Conservation (phyloP, 2,888 invertebrate genomes). For the Eupithecia subumbrata region DNA sequence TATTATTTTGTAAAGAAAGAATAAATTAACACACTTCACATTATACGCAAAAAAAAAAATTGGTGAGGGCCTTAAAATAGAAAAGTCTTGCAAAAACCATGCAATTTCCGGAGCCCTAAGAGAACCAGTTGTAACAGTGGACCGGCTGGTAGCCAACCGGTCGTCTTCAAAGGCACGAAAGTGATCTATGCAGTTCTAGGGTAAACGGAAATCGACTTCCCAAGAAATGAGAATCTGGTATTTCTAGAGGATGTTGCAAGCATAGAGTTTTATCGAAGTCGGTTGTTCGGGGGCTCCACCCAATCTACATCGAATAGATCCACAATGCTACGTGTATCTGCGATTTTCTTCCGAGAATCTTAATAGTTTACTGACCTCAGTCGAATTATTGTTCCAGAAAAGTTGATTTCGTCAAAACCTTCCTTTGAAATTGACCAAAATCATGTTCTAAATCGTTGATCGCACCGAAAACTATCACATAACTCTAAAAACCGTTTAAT, state of each 20-base stretch:
- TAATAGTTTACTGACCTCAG: not conserved
- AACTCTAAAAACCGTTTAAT: not conserved
- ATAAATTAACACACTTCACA: not conserved
- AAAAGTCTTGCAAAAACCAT: constrained; percentile 22
- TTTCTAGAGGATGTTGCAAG: constrained; percentile 11
- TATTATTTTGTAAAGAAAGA: not conserved
- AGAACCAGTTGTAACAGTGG: constrained; percentile 23
- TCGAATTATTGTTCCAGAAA: not conserved
- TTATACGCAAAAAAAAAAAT: not conserved
- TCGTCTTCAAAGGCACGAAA: constrained; percentile 38
- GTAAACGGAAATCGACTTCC: constrained; percentile 67
- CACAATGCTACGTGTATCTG: not conserved
- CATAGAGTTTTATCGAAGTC: not conserved
- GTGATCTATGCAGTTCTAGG: constrained; percentile 55
- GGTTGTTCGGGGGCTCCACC: not conserved
- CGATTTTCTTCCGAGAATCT: not conserved
- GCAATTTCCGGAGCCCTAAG: constrained; percentile 25
- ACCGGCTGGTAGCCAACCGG: constrained; percentile 29
- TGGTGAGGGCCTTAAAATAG: not conserved
- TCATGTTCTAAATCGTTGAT: not conserved
- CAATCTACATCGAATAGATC: not conserved
- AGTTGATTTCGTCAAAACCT: not conserved
- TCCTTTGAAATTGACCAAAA: not conserved
- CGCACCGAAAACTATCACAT: not conserved
- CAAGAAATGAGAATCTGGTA: constrained; percentile 51